Evolutionary conservation across 2,797 vertebrate species (phyloP).

Genomic region (Thaleichthys pacificus): DNA sequence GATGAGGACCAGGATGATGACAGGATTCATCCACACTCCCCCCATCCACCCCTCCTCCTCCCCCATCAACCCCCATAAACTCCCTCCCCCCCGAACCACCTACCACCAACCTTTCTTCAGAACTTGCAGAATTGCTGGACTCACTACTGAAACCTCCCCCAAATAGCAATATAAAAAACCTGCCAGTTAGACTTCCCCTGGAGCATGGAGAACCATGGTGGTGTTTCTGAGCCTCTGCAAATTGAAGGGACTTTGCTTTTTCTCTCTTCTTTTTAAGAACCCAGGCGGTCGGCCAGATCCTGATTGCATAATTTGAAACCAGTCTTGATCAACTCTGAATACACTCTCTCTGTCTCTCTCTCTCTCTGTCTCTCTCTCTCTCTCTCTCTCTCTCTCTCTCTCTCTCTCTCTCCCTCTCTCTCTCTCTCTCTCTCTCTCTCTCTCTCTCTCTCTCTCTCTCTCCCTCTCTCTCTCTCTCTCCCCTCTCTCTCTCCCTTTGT

Average conservation of each 20-base stretch:
- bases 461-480: not conserved
- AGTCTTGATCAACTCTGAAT: constrained; percentile 37
- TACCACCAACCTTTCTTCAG: not conserved
- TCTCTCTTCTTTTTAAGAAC: constrained; percentile 33
- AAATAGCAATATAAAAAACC: constrained; percentile 25
- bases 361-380: not conserved
- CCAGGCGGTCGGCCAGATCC: constrained; percentile 39
- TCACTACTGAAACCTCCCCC: constrained; percentile 13
- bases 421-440: too few species aligned
- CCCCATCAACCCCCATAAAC: constrained; percentile 7
- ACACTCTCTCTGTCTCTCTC: not conserved
- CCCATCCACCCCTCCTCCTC: too few species aligned
- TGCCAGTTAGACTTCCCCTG: constrained; percentile 5
- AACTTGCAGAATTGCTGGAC: constrained; percentile 4
- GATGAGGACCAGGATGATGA: not conserved
- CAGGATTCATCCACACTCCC: not conserved
- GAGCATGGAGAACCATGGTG: constrained; percentile 20
- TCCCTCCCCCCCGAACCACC: not conserved
- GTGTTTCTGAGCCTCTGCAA: constrained; percentile 32
- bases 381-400: constrained; percentile 6
- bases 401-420: constrained; percentile 13
- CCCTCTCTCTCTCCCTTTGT: not conserved
- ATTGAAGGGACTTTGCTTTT: constrained; percentile 29
- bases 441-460: too few species aligned
- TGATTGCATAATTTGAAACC: constrained; percentile 48